These are phyloP conservation scores for Oenanthe melanoleuca DNA, from an alignment of 2,113 vertebrate species.

Conservation along the genomic window DNA sequence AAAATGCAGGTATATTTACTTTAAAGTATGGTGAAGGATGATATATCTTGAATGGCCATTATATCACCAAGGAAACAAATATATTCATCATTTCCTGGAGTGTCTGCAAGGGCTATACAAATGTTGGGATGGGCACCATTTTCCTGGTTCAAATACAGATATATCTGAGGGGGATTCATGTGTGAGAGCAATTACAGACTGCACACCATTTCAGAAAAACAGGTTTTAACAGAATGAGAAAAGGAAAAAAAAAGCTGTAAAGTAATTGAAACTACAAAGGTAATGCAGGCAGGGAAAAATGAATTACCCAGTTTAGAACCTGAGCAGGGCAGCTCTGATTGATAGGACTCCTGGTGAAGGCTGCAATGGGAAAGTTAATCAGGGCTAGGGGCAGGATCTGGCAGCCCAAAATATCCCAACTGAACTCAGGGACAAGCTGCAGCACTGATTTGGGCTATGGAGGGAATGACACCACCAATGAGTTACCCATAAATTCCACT, in stretches of 20 bases:
- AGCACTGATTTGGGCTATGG: neutral
- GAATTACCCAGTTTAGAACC: slow-evolving; percentile 30
- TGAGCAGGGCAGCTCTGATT: slow-evolving; percentile 23
- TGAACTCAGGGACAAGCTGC: neutral
- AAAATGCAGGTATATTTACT: neutral
- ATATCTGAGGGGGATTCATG: neutral
- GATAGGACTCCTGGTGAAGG: neutral
- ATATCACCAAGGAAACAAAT: neutral
- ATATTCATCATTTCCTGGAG: neutral
- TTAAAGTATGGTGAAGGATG: neutral
- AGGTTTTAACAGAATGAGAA: neutral
- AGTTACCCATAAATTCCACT: neutral
- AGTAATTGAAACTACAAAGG: neutral
- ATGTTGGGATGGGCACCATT: rapidly evolving
- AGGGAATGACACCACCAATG: neutral
- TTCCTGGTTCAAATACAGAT: neutral
- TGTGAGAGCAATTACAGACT: neutral
- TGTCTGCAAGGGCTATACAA: neutral
- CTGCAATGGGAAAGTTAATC: neutral
- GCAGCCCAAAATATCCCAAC: neutral
- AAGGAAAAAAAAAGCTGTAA: neutral
- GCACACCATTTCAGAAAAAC: neutral
- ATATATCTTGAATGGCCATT: neutral
- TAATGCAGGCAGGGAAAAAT: neutral
- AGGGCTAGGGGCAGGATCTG: neutral